Evolutionary conservation across 2,888 invertebrate genomes (phyloP).

Genomic region (Aromia moschata): DNA sequence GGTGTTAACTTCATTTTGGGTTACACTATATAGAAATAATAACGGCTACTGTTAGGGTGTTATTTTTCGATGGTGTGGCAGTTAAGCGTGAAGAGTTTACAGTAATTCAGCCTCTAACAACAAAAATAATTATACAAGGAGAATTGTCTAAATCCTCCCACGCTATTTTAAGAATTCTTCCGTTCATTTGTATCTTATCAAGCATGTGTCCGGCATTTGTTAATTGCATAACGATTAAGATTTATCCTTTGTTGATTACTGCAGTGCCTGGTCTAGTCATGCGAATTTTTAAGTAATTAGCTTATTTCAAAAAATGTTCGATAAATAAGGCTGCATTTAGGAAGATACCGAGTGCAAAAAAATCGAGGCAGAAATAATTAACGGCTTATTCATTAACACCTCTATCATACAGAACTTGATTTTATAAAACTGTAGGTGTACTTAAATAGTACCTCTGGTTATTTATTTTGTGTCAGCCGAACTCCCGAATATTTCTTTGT

Average conservation of each 20-base stretch:
- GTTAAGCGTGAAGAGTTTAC: not conserved
- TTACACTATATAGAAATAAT: too few relatives aligned
- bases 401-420: too few relatives aligned
- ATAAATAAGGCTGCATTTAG: not conserved
- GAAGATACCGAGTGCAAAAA: not conserved
- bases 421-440: too few relatives aligned
- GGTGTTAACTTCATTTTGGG: too few relatives aligned
- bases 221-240: not conserved
- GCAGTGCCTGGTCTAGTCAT: not conserved
- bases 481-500: too few relatives aligned
- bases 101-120: not conserved
- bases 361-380: not conserved
- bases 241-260: not conserved
- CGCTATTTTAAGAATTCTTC: constrained; percentile 10
- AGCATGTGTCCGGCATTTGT: constrained; percentile 4
- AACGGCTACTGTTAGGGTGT: too few relatives aligned
- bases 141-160: constrained; percentile 5
- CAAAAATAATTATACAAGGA: not conserved
- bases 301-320: not conserved
- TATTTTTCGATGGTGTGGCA: not conserved
- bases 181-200: constrained; percentile 11
- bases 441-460: too few relatives aligned
- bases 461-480: too few relatives aligned
- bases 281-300: not conserved
- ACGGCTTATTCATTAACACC: too few relatives aligned